These are phyloP conservation scores for Hyperopisus bebe DNA, from an alignment of 2,113 vertebrate genomes.

Conservation along the genomic window DNA sequence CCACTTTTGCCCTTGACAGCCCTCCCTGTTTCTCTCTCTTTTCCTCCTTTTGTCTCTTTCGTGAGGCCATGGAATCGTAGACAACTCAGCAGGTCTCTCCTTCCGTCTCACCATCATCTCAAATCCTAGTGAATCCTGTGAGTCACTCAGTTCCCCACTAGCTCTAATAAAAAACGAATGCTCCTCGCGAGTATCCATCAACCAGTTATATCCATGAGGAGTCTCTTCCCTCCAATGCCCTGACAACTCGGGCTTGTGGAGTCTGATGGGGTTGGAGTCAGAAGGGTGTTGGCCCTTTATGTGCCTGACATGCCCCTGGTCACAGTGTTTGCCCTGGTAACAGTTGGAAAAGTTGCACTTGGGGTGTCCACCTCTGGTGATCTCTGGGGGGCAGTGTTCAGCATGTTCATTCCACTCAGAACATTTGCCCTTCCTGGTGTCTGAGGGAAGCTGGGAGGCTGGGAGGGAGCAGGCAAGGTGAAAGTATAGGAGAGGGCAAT, in stretches of 20 bases:
- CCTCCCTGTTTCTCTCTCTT: constrained; percentile 12
- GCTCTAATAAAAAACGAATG: background rate
- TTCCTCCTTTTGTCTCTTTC: constrained; percentile 48
- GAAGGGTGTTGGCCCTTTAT: constrained; percentile 38
- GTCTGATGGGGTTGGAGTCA: constrained; percentile 60
- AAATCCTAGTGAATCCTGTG: background rate
- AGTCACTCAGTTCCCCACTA: background rate
- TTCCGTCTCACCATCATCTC: constrained; percentile 47
- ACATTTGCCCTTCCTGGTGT: background rate
- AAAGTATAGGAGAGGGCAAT: constrained; percentile 34
- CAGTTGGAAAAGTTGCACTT: constrained; percentile 4
- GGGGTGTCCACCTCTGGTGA: constrained; percentile 3
- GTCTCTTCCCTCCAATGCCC: constrained; percentile 6
- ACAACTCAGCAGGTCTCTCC: constrained; percentile 53
- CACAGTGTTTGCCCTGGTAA: constrained; percentile 38
- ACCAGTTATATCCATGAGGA: background rate
- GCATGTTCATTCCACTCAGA: background rate
- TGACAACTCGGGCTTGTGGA: constrained; percentile 39
- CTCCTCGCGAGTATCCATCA: background rate
- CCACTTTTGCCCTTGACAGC: background rate
- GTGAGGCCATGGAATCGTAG: constrained; percentile 38
- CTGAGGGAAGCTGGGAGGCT: constrained; percentile 39
- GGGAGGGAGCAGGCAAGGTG: constrained; percentile 14
- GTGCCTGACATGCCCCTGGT: constrained; percentile 39
- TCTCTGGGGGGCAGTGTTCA: background rate